phyloP scores from a whole-genome alignment of 2,797 vertebrate genomes.

The Acrossocheilus fasciatus region DNA sequence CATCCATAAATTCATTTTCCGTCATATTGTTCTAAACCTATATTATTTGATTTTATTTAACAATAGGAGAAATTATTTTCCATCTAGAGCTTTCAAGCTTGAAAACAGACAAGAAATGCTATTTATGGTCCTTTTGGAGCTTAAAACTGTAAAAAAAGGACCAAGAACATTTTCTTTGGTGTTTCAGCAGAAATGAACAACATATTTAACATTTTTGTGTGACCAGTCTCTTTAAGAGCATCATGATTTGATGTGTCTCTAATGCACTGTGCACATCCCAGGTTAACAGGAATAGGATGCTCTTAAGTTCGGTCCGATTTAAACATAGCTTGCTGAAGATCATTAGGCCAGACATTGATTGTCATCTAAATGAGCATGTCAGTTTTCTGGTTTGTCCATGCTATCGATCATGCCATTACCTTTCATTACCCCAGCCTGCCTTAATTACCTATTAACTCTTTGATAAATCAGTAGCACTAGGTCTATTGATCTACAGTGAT shows the following conservation, averaged over 20 bases:
- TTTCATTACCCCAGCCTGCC: conserved; percentile 53
- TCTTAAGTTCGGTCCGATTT: conserved; percentile 37
- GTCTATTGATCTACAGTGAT: conserved; percentile 52
- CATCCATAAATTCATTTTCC: not conserved
- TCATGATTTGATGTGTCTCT: not conserved
- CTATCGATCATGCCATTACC: conserved; percentile 60
- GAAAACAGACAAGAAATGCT: not conserved
- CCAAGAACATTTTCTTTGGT: not conserved
- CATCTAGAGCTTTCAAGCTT: not conserved
- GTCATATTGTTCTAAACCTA: not conserved
- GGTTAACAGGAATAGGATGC: conserved; percentile 21
- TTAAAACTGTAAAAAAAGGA: not conserved
- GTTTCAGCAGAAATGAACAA: not conserved
- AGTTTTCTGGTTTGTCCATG: conserved; percentile 59
- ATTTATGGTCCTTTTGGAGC: not conserved
- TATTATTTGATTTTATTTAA: not conserved
- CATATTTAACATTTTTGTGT: not conserved
- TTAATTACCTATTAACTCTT: conserved; percentile 61
- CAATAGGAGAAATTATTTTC: not conserved
- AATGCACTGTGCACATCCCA: not conserved
- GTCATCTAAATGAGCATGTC: conserved; percentile 54
- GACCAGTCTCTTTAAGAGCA: not conserved
- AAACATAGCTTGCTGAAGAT: conserved; percentile 46
- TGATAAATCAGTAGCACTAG: conserved; percentile 56
- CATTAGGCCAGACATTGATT: conserved; percentile 8